phyloP scores from a whole-genome alignment of 2,113 vertebrate genomes.

The Chaenogobius annularis region DNA sequence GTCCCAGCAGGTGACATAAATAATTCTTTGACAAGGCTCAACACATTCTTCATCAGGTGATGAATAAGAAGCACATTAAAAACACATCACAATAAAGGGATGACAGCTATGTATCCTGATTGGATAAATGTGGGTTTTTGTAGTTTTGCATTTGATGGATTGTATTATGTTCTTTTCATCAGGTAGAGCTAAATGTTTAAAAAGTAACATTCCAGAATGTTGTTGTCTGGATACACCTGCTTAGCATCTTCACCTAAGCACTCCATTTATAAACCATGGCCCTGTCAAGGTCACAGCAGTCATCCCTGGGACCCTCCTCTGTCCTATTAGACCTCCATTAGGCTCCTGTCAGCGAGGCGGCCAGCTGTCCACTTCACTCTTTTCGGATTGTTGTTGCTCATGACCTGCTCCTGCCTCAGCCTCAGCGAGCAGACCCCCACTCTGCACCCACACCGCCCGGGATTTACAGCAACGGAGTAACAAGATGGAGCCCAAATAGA shows the following conservation, averaged over 20 bases:
- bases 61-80: too few relatives aligned
- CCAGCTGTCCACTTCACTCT: slow-evolving; percentile 47
- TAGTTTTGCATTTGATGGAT: too few relatives aligned
- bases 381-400: slow-evolving; percentile 41
- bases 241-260: slow-evolving; percentile 20
- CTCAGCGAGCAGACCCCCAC: slow-evolving; percentile 38
- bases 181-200: slow-evolving; percentile 10
- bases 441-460: slow-evolving; percentile 19
- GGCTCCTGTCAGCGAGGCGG: slow-evolving; percentile 50
- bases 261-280: slow-evolving; percentile 18
- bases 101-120: too few relatives aligned
- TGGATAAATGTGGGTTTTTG: too few relatives aligned
- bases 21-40: too few relatives aligned
- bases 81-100: too few relatives aligned
- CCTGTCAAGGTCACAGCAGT: slow-evolving; percentile 51
- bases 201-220: not conserved
- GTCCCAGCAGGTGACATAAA: too few relatives aligned
- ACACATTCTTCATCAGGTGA: too few relatives aligned
- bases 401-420: slow-evolving; percentile 25
- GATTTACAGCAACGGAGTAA: slow-evolving; percentile 41
- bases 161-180: not conserved
- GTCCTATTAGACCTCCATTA: slow-evolving; percentile 62
- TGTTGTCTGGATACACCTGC: too few relatives aligned
- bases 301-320: slow-evolving; percentile 35
- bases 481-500: slow-evolving; percentile 42